These are phyloP conservation scores for Lasioglossum lativentre DNA, from an alignment of 2,888 invertebrate genomes.

Conservation along the genomic window DNA sequence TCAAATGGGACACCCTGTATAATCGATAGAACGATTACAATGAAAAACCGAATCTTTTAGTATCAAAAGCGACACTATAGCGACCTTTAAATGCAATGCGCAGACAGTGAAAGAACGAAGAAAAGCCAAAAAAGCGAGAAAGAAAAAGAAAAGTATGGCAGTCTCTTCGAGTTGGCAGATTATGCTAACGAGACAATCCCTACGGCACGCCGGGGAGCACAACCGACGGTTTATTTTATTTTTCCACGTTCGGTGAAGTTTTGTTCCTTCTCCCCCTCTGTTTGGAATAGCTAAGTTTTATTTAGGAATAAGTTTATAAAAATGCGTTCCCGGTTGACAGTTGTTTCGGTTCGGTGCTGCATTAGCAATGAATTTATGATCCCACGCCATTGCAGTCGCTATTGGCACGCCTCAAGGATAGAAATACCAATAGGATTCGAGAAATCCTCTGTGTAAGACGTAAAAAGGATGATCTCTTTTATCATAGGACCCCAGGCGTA, in stretches of 20 bases:
- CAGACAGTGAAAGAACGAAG: slow-evolving; percentile 9
- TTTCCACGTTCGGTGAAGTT: slow-evolving; percentile 50
- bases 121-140: background rate
- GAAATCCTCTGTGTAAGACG: slow-evolving; percentile 28
- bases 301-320: background rate
- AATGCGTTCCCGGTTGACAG: background rate
- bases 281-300: background rate
- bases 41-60: background rate
- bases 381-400: slow-evolving; percentile 25
- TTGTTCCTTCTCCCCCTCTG: slow-evolving; percentile 39
- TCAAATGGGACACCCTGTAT: background rate
- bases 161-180: slow-evolving; percentile 75
- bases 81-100: slow-evolving; percentile 2
- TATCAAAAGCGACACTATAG: slow-evolving; percentile 2
- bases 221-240: slow-evolving; percentile 65
- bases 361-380: slow-evolving; percentile 21
- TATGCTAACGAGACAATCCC: slow-evolving; percentile 81
- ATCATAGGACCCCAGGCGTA: slow-evolving; percentile 16
- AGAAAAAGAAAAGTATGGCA: slow-evolving; percentile 59
- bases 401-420: slow-evolving; percentile 50
- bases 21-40: background rate
- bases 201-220: slow-evolving; percentile 61
- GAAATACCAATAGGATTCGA: slow-evolving; percentile 31
- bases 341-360: background rate
- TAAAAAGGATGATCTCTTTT: slow-evolving; percentile 30